Evolutionary conservation across 2,888 invertebrate genomes (phyloP).

Genomic region (Laspeyria flexula): DNA sequence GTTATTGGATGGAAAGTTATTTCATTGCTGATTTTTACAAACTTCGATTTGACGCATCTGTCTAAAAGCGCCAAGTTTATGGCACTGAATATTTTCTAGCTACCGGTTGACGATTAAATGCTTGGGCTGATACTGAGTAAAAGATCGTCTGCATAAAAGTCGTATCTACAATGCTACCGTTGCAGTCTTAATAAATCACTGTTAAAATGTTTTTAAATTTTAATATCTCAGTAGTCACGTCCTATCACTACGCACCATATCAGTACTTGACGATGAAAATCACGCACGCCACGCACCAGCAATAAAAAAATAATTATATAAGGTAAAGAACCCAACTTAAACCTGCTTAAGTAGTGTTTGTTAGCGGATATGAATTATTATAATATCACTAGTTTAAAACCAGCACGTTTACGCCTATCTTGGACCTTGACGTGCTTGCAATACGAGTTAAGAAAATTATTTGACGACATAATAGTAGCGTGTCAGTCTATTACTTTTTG

Average conservation of each 20-base stretch:
- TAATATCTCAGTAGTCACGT: conserved; percentile 15
- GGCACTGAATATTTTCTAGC: no score
- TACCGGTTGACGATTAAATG: no score
- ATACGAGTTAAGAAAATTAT: not conserved
- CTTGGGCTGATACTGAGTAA: no score
- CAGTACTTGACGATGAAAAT: conserved; percentile 40
- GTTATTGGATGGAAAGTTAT: no score
- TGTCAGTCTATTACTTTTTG: no score
- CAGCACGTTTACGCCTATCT: not conserved
- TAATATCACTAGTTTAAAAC: conserved; percentile 6
- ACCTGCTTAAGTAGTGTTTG: conserved; percentile 28
- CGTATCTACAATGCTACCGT: no score
- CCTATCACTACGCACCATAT: conserved; percentile 41
- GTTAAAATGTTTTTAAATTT: conserved; percentile 6
- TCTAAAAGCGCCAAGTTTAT: no score
- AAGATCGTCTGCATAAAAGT: no score
- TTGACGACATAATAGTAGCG: no score
- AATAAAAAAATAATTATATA: conserved; percentile 49
- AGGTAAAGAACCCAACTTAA: conserved; percentile 32
- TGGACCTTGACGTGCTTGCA: not conserved
- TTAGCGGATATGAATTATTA: conserved; percentile 37
- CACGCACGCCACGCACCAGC: conserved; percentile 42
- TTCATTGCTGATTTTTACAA: no score
- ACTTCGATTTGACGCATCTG: no score
- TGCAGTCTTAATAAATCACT: conserved; percentile 35